Percentiles rank a stretch among this genome's conserved stretches.
phyloP scores from a whole-genome alignment of 2,888 invertebrate species.

The Syrista parreyssii region DNA sequence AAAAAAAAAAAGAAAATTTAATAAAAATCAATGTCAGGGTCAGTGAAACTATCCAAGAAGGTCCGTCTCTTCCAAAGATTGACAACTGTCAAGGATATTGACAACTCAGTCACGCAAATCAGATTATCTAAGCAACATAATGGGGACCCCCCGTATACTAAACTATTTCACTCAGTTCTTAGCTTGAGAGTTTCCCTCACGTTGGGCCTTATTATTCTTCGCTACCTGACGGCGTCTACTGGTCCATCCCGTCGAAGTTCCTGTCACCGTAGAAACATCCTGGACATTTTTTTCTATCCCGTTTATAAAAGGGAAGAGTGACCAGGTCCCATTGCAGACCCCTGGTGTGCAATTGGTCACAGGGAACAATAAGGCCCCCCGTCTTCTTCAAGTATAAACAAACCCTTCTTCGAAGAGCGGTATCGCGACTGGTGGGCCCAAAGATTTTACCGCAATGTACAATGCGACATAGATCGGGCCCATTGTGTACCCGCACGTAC shows the following conservation, averaged over 20 bases:
- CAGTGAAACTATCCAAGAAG: not conserved
- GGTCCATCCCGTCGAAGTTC: not conserved
- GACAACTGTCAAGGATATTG: slow-evolving; percentile 51
- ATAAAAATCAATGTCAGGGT: not conserved
- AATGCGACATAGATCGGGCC: slow-evolving; percentile 38
- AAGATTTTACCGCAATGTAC: slow-evolving; percentile 46
- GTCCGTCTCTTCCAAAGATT: not conserved
- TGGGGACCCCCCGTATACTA: slow-evolving; percentile 34
- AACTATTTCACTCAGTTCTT: slow-evolving; percentile 16
- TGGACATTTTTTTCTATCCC: slow-evolving; percentile 27
- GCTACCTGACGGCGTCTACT: not conserved
- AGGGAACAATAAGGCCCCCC: slow-evolving; percentile 50
- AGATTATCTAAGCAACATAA: slow-evolving; percentile 60
- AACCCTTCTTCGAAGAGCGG: slow-evolving; percentile 48
- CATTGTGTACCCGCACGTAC: not conserved
- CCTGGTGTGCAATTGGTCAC: slow-evolving; percentile 57
- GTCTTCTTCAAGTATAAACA: slow-evolving; percentile 51
- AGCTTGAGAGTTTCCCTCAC: not conserved
- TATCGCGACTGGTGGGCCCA: slow-evolving; percentile 32
- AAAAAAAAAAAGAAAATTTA: not conserved
- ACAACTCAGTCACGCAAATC: slow-evolving; percentile 62
- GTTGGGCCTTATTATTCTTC: not conserved
- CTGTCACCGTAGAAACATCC: not conserved
- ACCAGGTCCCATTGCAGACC: slow-evolving; percentile 24
- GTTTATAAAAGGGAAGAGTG: slow-evolving; percentile 38